Conservation (phyloP, 2,113 vertebrate genomes). For the Polypterus bichir region DNA sequence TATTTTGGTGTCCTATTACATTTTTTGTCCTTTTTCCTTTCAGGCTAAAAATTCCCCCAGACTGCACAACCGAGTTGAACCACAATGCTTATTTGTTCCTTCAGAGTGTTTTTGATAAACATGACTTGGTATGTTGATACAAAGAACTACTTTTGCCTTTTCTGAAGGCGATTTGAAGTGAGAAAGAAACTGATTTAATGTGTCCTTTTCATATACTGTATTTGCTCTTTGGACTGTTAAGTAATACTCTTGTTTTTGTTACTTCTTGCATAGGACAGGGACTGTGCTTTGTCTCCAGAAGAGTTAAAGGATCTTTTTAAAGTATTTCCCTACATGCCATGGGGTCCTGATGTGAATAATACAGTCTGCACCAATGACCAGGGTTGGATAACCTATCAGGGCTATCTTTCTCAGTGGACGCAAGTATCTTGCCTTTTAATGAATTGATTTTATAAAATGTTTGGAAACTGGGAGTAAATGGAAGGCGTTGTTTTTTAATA, state of each 20-base stretch:
- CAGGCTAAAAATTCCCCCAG: slow-evolving; percentile 81
- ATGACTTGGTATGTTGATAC: slow-evolving; percentile 76
- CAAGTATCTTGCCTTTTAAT: slow-evolving; percentile 45
- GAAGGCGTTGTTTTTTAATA: too few species aligned
- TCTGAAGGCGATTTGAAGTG: too few species aligned
- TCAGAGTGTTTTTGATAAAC: slow-evolving; percentile 95
- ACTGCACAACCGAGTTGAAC: slow-evolving; percentile 95
- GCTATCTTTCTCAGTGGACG: slow-evolving; percentile 98
- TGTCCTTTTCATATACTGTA: slow-evolving; percentile 14
- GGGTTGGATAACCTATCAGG: slow-evolving; percentile 97
- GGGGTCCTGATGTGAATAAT: slow-evolving; percentile 95
- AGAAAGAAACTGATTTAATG: too few species aligned
- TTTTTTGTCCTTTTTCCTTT: slow-evolving; percentile 24
- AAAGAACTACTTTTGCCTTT: too few species aligned
- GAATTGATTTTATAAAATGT: too few species aligned
- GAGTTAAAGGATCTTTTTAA: slow-evolving; percentile 93
- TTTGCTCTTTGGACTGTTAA: not conserved
- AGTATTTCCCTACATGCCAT: slow-evolving; percentile 95
- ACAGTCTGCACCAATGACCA: slow-evolving; percentile 88
- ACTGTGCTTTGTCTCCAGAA: slow-evolving; percentile 86
- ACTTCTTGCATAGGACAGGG: slow-evolving; percentile 63
- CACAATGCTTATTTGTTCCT: slow-evolving; percentile 96
- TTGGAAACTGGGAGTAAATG: too few species aligned
- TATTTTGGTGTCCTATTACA: not conserved
- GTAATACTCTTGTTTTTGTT: too few species aligned